Base-by-base conservation (phyloP, 2,888 invertebrate genomes). In the Argynnis bischoffii region DNA sequence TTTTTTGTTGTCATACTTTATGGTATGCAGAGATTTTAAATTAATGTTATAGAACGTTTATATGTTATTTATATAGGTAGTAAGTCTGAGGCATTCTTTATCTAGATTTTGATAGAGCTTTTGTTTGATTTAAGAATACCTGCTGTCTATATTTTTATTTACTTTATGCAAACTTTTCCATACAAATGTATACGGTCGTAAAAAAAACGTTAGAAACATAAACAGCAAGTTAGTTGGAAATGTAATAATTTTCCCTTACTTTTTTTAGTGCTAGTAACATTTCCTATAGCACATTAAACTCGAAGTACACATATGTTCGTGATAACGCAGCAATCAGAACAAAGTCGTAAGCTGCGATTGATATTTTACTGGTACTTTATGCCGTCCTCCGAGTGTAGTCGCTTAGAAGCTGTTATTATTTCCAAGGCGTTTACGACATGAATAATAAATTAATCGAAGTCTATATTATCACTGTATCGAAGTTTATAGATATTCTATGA, bases 321-420 rank as follows among this genome's bases (percentile, higher is more conserved):
- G 51, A 50, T 41, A 61, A 18, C 50, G 15, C 16, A 16, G 48
- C 35, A 41, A 53, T 61, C 18, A 60, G 48, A 48, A 21, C n/a
- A 13, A 8, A 51, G 18, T 61, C 60, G 31, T 60, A 6, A 60
- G 4, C 14, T 16, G 31, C 14, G 35, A 60, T 60, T 60, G 50
- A 60, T 60, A 60, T 60, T 60, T 60, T 60, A 51, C 16, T 51
- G 35, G 4, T 15, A 14, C 51, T 35, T 60, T 16, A 60, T 50
- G 14, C 15, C 31, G 6, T 14, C 13, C 16, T 35, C 26, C 31
- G 14, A 35, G 35, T 41, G 35, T 11, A 11, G 35, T 50, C 50
- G 50, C 50, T 41, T 16, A 50, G 14, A 50, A 15, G n/a, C 6
- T 50, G 16, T 50, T 50, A 50, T 50, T 14, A 50, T 51, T 8